Conservation (phyloP, 2,797 vertebrate species). For the Cossypha heuglini region DNA sequence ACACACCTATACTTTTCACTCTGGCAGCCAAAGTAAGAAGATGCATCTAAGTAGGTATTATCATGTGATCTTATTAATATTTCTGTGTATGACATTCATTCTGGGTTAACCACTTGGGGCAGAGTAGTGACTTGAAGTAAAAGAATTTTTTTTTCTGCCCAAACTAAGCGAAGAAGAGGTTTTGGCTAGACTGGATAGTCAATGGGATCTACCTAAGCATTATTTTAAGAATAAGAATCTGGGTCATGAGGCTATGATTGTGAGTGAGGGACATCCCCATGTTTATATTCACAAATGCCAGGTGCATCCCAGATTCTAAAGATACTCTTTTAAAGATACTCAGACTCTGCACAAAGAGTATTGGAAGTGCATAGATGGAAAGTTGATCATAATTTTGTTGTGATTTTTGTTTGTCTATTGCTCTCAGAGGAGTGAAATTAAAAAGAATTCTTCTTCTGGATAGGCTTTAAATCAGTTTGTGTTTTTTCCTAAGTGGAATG, state of each 20-base stretch:
- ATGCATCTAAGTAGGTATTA: not conserved
- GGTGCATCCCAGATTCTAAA: not conserved
- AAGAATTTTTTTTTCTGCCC: not conserved
- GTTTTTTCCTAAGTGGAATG: not conserved
- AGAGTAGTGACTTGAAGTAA: not conserved
- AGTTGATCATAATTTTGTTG: not conserved
- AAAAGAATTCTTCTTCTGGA: not conserved
- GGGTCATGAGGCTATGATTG: not conserved
- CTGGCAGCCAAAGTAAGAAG: not conserved
- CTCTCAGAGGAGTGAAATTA: not conserved
- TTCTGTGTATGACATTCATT: not conserved
- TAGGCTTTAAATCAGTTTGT: constrained; percentile 13
- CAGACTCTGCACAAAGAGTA: not conserved
- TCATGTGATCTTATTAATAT: not conserved
- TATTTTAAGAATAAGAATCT: not conserved
- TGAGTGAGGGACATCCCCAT: not conserved
- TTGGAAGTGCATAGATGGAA: not conserved
- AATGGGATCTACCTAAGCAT: not conserved
- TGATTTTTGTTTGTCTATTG: not conserved
- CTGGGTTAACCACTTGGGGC: not conserved
- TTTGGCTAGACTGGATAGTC: not conserved
- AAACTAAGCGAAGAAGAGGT: not conserved
- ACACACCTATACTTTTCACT: not conserved
- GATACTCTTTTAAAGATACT: not conserved
- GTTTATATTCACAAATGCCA: not conserved